Base-by-base conservation (phyloP, 2,888 invertebrate genomes). In the Drosophila siamana region DNA sequence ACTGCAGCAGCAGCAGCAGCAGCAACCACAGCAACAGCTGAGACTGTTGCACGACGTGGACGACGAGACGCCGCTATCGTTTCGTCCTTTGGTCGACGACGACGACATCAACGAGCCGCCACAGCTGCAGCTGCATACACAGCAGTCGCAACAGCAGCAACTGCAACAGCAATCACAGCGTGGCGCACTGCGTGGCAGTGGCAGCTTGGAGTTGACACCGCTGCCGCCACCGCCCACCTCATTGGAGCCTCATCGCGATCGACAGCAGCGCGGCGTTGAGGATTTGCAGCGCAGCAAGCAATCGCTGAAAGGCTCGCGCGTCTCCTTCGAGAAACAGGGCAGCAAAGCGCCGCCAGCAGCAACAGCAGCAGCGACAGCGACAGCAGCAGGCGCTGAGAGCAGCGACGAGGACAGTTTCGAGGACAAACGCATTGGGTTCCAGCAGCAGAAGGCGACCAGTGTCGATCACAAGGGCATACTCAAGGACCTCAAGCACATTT, bases 361-460 rank as follows among this genome's bases (percentile, higher is more conserved):
- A 50, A 28, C 30, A 28, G 9, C 54, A 77, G 60, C 63, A 51
- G n/a, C n/a, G n/a, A n/a, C n/a, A n/a, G n/a, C n/a, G 19, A 1
- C 19, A 19, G 3, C 46, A 13, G 19, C 46, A 9, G 9, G 22
- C 0, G 85, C 84, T 7, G 91, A 91, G 24, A 90, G 90, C 78
- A 92, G 92, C 66, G 92, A 92, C 83, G 93, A 92, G 62, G 92
- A 92, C 30, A 92, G 90, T 59, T 92, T 92, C 52, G 91, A 92
- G 69, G 91, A 92, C 38, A 90, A 89, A n/a, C 89, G 92, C 16
- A 88, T 89, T 30, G 91, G 91, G 6, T 92, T 90, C 76, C 93
- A 92, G 65, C 91, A 92, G 67, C 91, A 91, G 62, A 92, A 92
- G 81, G 90, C 92, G 46, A 86, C 90, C n/a, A 92, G 92, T 73